phyloP scores from a whole-genome alignment of 2,113 vertebrate genomes.

The Gobiocypris rarus region DNA sequence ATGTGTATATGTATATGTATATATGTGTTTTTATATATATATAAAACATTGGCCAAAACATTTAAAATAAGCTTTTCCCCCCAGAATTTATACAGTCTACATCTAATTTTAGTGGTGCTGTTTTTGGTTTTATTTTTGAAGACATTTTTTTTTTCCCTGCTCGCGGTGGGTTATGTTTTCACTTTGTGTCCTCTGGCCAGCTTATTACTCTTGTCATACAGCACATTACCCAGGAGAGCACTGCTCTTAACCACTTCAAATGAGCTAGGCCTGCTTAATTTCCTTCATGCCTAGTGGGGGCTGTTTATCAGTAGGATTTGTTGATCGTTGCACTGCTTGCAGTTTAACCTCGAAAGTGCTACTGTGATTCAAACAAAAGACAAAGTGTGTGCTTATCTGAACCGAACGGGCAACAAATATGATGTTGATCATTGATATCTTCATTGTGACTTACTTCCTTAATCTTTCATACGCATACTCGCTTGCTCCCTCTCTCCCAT shows the following conservation, averaged over 20 bases:
- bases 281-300: slow-evolving; percentile 15
- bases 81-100: neutral
- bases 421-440: slow-evolving; percentile 4
- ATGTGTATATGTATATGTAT: neutral
- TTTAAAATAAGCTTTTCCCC: neutral
- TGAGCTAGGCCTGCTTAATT: slow-evolving; percentile 38
- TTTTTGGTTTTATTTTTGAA: slow-evolving; percentile 24
- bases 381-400: neutral
- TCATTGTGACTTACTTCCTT: neutral
- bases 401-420: neutral
- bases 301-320: slow-evolving; percentile 39
- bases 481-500: slow-evolving; percentile 22
- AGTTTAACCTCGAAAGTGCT: slow-evolving; percentile 17
- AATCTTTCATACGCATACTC: neutral
- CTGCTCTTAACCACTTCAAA: slow-evolving; percentile 38
- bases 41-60: too few relatives aligned
- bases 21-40: too few relatives aligned
- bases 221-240: slow-evolving; percentile 43
- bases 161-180: neutral
- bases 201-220: slow-evolving; percentile 29
- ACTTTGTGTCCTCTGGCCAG: slow-evolving; percentile 26
- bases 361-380: slow-evolving; percentile 31
- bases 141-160: neutral
- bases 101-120: neutral
- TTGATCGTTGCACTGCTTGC: slow-evolving; percentile 18